A percentile compares a stretch with the other conserved stretches of the same genome.
These are phyloP conservation scores for Hetaerina titia DNA, from an alignment of 2,888 invertebrate species.

Conservation along the genomic window DNA sequence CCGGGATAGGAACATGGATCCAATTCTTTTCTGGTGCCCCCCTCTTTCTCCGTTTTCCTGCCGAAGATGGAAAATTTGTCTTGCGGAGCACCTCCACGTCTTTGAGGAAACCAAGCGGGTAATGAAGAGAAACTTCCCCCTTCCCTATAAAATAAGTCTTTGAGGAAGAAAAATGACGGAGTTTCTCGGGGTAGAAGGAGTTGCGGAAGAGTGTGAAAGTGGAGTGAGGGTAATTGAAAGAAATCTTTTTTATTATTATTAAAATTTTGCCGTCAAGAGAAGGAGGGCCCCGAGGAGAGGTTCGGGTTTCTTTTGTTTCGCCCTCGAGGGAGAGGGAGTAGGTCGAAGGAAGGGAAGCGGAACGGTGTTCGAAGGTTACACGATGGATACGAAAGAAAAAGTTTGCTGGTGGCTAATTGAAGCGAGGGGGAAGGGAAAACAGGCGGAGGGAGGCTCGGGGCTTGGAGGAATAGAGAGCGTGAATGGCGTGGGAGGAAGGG, in stretches of 20 bases:
- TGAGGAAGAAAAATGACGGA: slow-evolving; percentile 39
- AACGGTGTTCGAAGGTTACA: not conserved
- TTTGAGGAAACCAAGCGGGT: slow-evolving; percentile 37
- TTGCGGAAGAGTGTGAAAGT: not conserved
- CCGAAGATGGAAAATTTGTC: slow-evolving; percentile 41
- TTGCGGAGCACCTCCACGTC: not conserved
- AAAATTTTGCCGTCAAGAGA: not conserved
- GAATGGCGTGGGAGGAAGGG: not conserved
- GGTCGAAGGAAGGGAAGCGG: not conserved
- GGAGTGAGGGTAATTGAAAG: slow-evolving; percentile 43
- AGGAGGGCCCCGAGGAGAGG: not conserved
- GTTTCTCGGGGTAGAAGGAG: not conserved
- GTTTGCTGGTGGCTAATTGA: slow-evolving; percentile 13
- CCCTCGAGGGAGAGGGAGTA: not conserved
- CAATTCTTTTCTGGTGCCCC: slow-evolving; percentile 13
- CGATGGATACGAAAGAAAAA: slow-evolving; percentile 11
- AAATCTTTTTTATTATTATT: not conserved
- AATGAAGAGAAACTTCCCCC: slow-evolving; percentile 5
- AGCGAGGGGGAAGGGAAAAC: not conserved
- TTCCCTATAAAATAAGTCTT: not conserved
- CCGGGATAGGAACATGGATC: not conserved
- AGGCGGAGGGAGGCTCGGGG: too few relatives aligned
- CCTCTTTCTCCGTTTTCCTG: not conserved
- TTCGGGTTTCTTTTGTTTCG: not conserved
- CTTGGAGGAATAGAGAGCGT: too few relatives aligned